Conservation (phyloP, 2,888 invertebrate genomes). For the Mythimna impura region DNA sequence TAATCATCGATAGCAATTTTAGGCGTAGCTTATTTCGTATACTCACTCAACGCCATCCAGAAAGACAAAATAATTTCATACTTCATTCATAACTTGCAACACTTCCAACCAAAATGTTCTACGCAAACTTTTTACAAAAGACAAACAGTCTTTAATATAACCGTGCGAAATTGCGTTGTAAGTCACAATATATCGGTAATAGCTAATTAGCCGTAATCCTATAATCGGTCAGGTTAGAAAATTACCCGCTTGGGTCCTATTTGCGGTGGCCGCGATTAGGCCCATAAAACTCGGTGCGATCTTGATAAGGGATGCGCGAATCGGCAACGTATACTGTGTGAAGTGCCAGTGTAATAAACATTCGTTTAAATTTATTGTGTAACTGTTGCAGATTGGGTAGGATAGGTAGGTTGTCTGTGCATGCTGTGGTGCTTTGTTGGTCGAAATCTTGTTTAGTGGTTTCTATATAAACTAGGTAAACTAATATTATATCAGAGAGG, state of each 20-base stretch:
- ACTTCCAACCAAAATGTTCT: conserved; percentile 1
- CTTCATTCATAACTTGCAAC: background rate
- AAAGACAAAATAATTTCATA: background rate
- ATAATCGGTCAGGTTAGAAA: conserved; percentile 89
- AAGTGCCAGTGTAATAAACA: conserved; percentile 62
- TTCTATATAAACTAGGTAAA: no score
- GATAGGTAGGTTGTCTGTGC: conserved; percentile 24
- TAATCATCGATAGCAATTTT: no score
- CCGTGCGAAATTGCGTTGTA: conserved; percentile 73
- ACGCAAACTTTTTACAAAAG: conserved; percentile 40
- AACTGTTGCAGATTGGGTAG: conserved; percentile 55
- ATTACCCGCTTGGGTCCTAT: conserved; percentile 88
- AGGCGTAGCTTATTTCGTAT: no score
- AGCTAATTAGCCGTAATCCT: conserved; percentile 89
- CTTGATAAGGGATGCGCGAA: conserved; percentile 88
- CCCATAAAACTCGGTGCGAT: conserved; percentile 88
- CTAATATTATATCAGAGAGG: no score
- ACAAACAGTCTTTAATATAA: conserved; percentile 57
- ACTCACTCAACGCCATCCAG: no score
- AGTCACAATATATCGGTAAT: conserved; percentile 85
- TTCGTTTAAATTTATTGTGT: conserved; percentile 67
- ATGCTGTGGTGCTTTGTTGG: conserved; percentile 30
- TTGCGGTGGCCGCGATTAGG: conserved; percentile 87
- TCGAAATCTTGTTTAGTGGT: background rate
- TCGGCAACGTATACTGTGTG: conserved; percentile 72